Base-by-base conservation (phyloP, 2,797 vertebrate species). In the Falco rusticolus region DNA sequence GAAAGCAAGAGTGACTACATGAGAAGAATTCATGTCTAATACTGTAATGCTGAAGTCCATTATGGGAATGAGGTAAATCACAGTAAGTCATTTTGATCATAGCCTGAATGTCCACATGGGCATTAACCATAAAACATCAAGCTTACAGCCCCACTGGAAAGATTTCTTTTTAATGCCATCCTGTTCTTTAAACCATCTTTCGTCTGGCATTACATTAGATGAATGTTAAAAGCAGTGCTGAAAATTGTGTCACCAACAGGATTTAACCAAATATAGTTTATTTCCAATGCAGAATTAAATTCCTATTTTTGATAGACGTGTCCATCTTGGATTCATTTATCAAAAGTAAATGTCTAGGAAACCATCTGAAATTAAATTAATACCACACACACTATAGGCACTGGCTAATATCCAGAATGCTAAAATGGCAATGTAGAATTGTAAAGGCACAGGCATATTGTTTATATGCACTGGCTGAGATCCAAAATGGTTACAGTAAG, bases 301-400 rank as follows among this genome's bases (percentile, higher is more conserved):
- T 90, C 70, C 48, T 88, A 48, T 94, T 97, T 95, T 87, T 80
- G 78, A 68, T 11, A 91, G 80, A 71, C 24, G 75, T 56, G 51
- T 37, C 90, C 84, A 89, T 83, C 74, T 81, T 63, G 80, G 71
- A 93, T 86, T 53, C 77, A 61, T 90, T 90, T 92, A 85, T 97
- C 80, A 95, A 89, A 96, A 96, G 78, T 84, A 96, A 94, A 89
- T 82, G 90, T 90, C 96, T 97, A 92, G 74, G 81, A 87, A 97
- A 87, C 45, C 84, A 96, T 82, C 61, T 94, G 91, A 97, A 96
- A 95, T 96, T 94, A 96, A 97, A 96, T 95, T 89, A 95, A 96
- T 74, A 48, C 13, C 64, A 94, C 92, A 89, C 87, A 72, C 59
- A 96, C 97, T 96, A 96, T 91, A 80, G 84, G 63, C 63, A 92